Percentiles rank a stretch among this genome's conserved stretches.
phyloP scores from a whole-genome alignment of 2,797 vertebrate species.

The Coregonus ussuriensis region DNA sequence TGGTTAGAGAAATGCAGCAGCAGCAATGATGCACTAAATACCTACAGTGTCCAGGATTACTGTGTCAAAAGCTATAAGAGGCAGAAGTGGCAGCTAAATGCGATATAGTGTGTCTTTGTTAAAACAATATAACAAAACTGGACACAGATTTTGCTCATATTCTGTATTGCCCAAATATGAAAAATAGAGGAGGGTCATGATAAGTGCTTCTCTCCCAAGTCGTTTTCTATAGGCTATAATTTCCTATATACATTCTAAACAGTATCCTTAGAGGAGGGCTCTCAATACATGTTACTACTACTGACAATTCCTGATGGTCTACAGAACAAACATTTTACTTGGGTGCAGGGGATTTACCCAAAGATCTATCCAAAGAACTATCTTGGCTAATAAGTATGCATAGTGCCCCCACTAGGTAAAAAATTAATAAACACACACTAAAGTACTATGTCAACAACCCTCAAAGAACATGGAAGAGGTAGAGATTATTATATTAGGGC shows the following conservation, averaged over 20 bases:
- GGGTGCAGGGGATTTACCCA: background rate
- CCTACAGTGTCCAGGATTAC: background rate
- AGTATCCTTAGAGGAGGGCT: background rate
- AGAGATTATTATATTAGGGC: slow-evolving; percentile 6
- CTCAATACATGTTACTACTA: background rate
- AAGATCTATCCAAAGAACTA: too few species aligned
- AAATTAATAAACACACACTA: slow-evolving; percentile 1
- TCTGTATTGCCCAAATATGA: background rate
- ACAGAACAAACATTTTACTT: background rate
- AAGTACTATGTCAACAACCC: slow-evolving; percentile 2
- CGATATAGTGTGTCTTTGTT: too few species aligned
- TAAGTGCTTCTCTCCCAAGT: background rate
- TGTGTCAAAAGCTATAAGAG: background rate
- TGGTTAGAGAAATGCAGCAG: background rate
- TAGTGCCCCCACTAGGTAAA: background rate
- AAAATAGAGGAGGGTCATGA: background rate
- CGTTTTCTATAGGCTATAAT: background rate
- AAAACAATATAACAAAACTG: slow-evolving; percentile 3
- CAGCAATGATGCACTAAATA: too few species aligned
- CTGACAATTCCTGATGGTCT: background rate
- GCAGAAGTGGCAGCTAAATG: too few species aligned
- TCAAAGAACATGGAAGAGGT: background rate
- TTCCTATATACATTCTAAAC: background rate
- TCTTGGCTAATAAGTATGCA: background rate
- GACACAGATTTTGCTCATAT: slow-evolving; percentile 17